Conservation (phyloP, 2,888 invertebrate species). For the Adela reaumurella region DNA sequence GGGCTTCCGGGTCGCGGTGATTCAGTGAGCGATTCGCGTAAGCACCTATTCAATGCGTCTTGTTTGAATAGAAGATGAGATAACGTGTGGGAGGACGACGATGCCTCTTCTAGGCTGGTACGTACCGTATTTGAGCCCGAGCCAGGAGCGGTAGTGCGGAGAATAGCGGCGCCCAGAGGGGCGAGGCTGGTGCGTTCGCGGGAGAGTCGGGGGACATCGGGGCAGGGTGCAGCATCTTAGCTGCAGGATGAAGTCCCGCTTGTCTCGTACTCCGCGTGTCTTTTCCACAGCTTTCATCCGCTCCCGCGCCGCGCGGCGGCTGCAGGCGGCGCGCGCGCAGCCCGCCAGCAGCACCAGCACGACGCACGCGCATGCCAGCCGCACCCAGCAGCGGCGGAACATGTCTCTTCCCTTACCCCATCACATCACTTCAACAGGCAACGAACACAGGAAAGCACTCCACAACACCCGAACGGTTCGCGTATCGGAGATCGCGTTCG, state of each 20-base stretch:
- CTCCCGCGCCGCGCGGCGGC: constrained; percentile 39
- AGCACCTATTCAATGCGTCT: not conserved
- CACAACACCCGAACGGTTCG: not conserved
- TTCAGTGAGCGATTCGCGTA: not conserved
- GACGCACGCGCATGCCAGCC: constrained; percentile 14
- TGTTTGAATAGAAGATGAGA: not conserved
- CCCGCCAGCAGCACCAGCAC: constrained; percentile 14
- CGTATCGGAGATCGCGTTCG: not conserved
- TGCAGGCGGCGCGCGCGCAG: constrained; percentile 30
- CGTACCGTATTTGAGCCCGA: constrained; percentile 43
- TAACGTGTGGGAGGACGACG: not conserved
- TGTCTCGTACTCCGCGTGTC: constrained; percentile 40
- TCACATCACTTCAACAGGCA: not conserved
- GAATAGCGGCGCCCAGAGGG: constrained; percentile 23
- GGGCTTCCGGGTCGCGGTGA: not conserved
- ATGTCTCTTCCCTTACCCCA: not conserved
- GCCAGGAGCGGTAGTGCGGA: constrained; percentile 44
- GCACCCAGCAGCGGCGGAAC: constrained; percentile 14
- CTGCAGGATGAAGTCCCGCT: constrained; percentile 31
- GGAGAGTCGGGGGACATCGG: constrained; percentile 22
- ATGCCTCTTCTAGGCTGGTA: not conserved
- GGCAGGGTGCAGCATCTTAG: constrained; percentile 27
- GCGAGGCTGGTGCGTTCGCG: constrained; percentile 20
- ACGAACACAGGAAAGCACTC: no score
- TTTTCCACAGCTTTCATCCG: constrained; percentile 45